Conservation (phyloP, 2,888 invertebrate genomes). For the Teleogryllus oceanicus region DNA sequence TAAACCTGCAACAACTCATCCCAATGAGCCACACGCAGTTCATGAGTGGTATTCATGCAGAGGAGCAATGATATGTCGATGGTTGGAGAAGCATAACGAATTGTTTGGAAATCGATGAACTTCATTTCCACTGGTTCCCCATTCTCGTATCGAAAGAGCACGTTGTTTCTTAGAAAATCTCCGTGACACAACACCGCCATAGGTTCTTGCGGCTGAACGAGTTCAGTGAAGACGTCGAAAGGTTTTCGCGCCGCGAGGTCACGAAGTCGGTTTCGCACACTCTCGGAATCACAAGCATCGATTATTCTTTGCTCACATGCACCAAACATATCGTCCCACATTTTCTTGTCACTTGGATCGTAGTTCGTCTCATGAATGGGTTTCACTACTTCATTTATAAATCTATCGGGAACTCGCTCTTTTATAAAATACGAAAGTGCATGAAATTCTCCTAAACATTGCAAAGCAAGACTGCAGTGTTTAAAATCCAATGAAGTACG, state of each 20-base stretch:
- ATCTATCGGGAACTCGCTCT: background rate
- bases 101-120: background rate
- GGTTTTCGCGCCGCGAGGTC: background rate
- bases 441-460: background rate
- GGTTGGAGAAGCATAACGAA: background rate
- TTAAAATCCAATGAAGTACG: background rate
- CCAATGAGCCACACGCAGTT: background rate
- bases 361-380: background rate
- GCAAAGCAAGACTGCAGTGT: background rate
- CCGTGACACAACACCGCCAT: background rate
- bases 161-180: background rate
- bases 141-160: background rate
- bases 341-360: background rate
- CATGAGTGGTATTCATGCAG: background rate
- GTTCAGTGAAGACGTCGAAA: background rate
- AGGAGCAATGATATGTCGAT: background rate
- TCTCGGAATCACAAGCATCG: background rate
- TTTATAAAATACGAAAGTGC: background rate
- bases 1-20: background rate
- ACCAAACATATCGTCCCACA: background rate
- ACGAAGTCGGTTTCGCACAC: background rate
- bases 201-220: background rate
- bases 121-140: background rate
- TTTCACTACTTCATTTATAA: background rate
- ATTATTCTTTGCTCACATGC: background rate